Base-by-base conservation (phyloP, 2,113 vertebrate genomes). In the Plectropomus leopardus region DNA sequence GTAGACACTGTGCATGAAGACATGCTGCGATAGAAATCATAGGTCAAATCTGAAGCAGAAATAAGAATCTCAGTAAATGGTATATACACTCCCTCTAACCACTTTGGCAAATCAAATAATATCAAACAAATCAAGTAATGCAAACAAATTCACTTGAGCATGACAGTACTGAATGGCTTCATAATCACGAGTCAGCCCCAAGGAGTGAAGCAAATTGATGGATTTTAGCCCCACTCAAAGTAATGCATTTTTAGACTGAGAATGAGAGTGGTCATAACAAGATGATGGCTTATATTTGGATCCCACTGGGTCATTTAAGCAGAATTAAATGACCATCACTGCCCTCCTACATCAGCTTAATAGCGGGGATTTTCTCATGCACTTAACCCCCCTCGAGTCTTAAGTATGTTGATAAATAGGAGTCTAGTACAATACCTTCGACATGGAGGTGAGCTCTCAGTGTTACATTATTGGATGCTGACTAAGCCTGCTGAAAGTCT, bases 251-350 rank as follows among this genome's bases (percentile, higher is more conserved):
- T 72, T 16, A 55, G 65, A 72, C 57, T 51, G 59, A 70, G 42
- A 28, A 83, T 64, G 24, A 85, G 17, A 61, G 74, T 23, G 76
- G 68, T 74, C n/a, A 74, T 90, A 76, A 84, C 40, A 40, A 80
- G 40, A 86, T 86, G 84, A 86, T 64, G 80, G 78, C 70, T 75
- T 45, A 32, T 2, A n/a, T 79, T 76, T 19, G 42, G 69, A 80
- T 89, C 83, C 85, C 84, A 71, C 44, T 71, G 85, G 83, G 79
- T 84, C 75, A 45, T 82, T 89, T 91, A 84, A 81, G 76, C 54
- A 70, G 69, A 86, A 88, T 88, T 87, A 88, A 88, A 91, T 86
- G 81, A 82, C 84, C 82, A 82, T 80, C 76, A 24, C 82, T 86
- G 85, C 55, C 61, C 78, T 82, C 50, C 21, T 67, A 85, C 84